Evolutionary conservation across 2,797 vertebrate species (phyloP).

Genomic region (Gambelia wislizenii): DNA sequence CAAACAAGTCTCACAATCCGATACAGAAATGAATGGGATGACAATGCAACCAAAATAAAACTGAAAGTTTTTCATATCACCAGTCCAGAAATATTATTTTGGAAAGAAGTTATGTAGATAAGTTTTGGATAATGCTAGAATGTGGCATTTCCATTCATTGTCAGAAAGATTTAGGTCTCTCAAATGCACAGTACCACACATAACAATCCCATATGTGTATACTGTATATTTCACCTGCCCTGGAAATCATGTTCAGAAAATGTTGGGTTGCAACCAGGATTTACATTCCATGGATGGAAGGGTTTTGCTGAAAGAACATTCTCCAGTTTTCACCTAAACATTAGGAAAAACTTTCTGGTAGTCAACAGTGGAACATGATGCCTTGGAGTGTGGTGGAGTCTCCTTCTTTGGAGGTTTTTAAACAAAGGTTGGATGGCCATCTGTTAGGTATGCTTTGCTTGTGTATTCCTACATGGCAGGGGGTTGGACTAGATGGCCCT

Average conservation of each 20-base stretch:
- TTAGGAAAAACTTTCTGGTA: too few relatives aligned
- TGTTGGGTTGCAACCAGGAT: not conserved
- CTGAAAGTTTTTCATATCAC: too few relatives aligned
- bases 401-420: too few relatives aligned
- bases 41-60: too few relatives aligned
- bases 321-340: not conserved
- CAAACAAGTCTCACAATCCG: too few relatives aligned
- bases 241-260: not conserved
- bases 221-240: not conserved
- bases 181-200: not conserved
- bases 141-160: not conserved
- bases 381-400: too few relatives aligned
- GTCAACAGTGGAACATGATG: too few relatives aligned
- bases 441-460: too few relatives aligned
- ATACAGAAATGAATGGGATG: too few relatives aligned
- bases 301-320: not conserved
- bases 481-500: too few relatives aligned
- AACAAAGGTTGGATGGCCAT: too few relatives aligned
- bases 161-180: not conserved
- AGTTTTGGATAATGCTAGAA: not conserved
- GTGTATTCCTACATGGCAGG: too few relatives aligned
- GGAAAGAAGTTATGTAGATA: slow-evolving; percentile 1
- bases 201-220: not conserved
- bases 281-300: not conserved
- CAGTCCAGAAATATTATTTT: not conserved